Base-by-base conservation (phyloP, 2,888 invertebrate genomes). In the Rotaria socialis region DNA sequence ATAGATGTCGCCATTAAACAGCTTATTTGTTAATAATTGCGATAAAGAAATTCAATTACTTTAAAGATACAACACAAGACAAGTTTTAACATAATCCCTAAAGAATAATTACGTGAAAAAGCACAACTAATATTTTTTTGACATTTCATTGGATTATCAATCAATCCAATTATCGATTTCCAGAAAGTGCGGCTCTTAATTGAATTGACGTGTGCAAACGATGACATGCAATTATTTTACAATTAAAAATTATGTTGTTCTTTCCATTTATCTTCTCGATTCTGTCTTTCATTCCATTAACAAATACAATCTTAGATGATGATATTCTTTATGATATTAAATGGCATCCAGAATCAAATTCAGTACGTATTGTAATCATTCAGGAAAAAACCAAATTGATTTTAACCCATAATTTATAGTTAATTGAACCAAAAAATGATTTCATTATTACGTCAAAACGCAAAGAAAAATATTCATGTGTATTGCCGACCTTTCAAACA, bases 321-420 rank as follows among this genome's bases (percentile, higher is more conserved):
- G 75, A 80, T 11, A 47, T 80, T 24, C 47, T 80, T 43, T 80
- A 80, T 24, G 75, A 80, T 24, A 80, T 80, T 10, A 80, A 41
- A 80, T 80, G 75, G 75, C 75, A 80, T 47, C 47, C 75, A 47
- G 47, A 80, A 80, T 80, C 47, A 24, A 41, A 19, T 47, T 2
- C 47, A 24, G 47, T 43, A 47, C 4, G 6, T 80, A 19, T 24
- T 22, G 41, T 24, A 7, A n/a, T n/a, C 7, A 43, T 43, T 80
- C 0, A 41, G 2, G 2, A 6, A 10, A 6, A 14, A 50, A 50
- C 14, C 10, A 8, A 50, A 50, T 14, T 50, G 50, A 47, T 47
- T 47, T 19, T 43, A 11, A 16, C 7, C 22, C 47, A 35, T 47
- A 35, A 22, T 22, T 80, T 80, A 47, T 47, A 80, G 75, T 24